Conservation (phyloP, 2,797 vertebrate species). For the Anguilla obscura region DNA sequence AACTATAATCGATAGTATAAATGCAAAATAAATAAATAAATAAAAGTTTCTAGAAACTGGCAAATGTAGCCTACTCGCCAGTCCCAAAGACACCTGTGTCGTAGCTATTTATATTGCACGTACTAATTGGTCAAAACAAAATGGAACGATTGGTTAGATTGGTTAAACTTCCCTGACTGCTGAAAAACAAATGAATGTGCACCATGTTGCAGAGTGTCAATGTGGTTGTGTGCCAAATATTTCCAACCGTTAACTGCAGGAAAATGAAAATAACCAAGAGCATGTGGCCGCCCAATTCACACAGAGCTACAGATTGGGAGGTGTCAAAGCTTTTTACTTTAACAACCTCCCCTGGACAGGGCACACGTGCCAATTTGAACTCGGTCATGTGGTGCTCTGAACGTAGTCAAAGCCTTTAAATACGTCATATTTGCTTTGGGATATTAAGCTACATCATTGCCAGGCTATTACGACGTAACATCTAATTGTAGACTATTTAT, state of each 20-base stretch:
- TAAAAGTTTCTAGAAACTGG: too few species aligned
- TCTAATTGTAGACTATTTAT: neutral
- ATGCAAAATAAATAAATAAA: too few species aligned
- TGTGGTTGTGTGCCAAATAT: neutral
- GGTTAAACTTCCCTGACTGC: slow-evolving; percentile 26
- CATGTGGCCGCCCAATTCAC: slow-evolving; percentile 24
- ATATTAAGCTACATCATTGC: neutral
- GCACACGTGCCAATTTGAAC: slow-evolving; percentile 41
- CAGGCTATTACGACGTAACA: neutral
- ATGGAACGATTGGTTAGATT: neutral
- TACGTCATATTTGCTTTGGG: neutral
- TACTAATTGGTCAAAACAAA: neutral
- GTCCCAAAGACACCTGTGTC: neutral
- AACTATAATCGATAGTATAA: too few species aligned
- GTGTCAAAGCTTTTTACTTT: slow-evolving; percentile 41
- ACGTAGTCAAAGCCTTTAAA: neutral
- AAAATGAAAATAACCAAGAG: slow-evolving; percentile 31
- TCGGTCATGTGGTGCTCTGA: neutral
- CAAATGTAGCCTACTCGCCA: neutral
- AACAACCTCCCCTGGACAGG: slow-evolving; percentile 37
- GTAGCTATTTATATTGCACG: neutral
- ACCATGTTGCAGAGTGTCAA: slow-evolving; percentile 30
- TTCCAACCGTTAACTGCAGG: neutral
- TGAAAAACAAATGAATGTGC: slow-evolving; percentile 6
- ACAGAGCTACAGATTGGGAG: slow-evolving; percentile 37